phyloP scores from a whole-genome alignment of 2,113 vertebrate genomes.

The Bubo scandiacus region DNA sequence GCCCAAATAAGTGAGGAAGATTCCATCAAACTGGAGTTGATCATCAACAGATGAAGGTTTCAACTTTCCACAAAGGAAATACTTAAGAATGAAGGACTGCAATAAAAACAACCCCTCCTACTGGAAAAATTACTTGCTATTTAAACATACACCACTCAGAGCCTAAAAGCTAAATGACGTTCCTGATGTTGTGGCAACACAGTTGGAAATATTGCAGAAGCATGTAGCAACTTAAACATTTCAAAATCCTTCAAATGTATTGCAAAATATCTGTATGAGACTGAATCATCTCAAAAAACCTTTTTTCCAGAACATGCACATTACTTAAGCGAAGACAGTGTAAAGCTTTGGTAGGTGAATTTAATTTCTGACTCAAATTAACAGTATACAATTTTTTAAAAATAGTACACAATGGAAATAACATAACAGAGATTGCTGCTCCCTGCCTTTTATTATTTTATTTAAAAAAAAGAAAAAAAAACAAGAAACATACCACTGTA shows the following conservation, averaged over 20 bases:
- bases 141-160: background rate
- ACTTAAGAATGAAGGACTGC: background rate
- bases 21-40: background rate
- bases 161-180: background rate
- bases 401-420: background rate
- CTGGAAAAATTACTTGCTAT: background rate
- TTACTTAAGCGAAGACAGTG: background rate
- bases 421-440: background rate
- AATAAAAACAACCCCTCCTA: background rate
- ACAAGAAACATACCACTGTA: conserved; percentile 83
- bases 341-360: background rate
- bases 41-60: background rate
- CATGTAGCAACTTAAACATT: background rate
- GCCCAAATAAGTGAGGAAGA: background rate
- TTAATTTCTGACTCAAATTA: background rate
- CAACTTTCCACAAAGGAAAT: background rate
- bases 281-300: background rate
- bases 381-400: background rate
- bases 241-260: background rate
- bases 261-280: background rate
- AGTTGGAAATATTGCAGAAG: background rate
- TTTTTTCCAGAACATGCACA: background rate
- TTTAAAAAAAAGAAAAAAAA: background rate
- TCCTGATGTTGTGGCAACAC: background rate
- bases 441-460: background rate